Base-by-base conservation (phyloP, 1,140 invertebrate species). In the Zaprionus nigranus region DNA sequence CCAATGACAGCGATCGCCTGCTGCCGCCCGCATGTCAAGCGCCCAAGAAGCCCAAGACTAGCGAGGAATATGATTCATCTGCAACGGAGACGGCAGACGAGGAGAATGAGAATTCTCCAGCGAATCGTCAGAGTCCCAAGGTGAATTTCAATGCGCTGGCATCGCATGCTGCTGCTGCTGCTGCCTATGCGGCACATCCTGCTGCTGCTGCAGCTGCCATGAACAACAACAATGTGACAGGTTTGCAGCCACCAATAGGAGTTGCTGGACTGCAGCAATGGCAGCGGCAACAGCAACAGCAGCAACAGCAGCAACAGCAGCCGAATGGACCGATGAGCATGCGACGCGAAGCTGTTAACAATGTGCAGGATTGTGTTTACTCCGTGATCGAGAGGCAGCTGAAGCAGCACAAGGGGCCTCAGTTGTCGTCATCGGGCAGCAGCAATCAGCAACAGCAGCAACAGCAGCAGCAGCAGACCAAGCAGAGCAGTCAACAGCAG, bases 41-140 rank as follows among this genome's bases (percentile, higher is more conserved):
- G 26, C 92, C 92, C n/a, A 91, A 92, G 38, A 93, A 93, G 75
- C 91, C 91, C 20, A 93, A 93, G 66, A 87, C 88, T 43, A 90
- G 94, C 78, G 96, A 97, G 93, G 96, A 97, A 93, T 97, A 97
- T 92, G 97, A 96, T 92, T 97, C 95, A 78, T 97, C 96, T 66
- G 97, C 97, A 59, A 98, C 97, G 54, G 97, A 97, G 94, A 97
- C 97, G 49, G 97, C 97, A 46, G 97, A 97, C 91, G 96, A 97
- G 93, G 96, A 95, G 88, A 94, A 94, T 66, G 94, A 95, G 66
- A 92, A 93, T 54, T 94, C 94, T 58, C 94, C 94, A 26, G 94
- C 93, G 24, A 93, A 94, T 60, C 86, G 93, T 1, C 93, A 93
- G 65, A 93, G 93, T 79, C 93, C 93, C 36, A 93, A 93, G 61